Evolutionary conservation across 2,888 invertebrate genomes (phyloP).

Genomic region (Tholera decimalis): DNA sequence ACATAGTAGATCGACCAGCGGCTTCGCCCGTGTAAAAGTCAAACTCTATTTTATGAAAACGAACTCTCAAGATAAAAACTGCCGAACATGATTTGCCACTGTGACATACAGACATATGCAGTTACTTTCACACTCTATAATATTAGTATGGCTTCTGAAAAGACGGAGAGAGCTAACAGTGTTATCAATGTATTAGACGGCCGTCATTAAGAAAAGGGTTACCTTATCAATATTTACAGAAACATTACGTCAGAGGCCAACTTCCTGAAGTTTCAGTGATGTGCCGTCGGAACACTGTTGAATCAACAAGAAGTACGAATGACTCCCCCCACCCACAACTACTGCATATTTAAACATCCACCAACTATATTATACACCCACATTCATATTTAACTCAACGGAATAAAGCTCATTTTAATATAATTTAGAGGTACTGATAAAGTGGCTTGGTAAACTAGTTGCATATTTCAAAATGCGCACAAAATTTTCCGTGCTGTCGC

Average conservation of each 20-base stretch:
- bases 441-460: slow-evolving; percentile 83
- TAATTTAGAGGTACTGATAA: slow-evolving; percentile 64
- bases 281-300: slow-evolving; percentile 73
- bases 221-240: slow-evolving; percentile 33
- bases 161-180: too few species aligned
- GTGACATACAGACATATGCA: too few species aligned
- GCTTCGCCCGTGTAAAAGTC: too few species aligned
- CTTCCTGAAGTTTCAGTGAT: slow-evolving; percentile 39
- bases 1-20: too few species aligned
- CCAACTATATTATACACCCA: slow-evolving; percentile 43
- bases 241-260: slow-evolving; percentile 31
- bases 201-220: neutral
- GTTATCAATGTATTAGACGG: neutral
- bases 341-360: slow-evolving; percentile 77
- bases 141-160: neutral
- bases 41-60: too few species aligned
- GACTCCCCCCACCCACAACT: slow-evolving; percentile 70
- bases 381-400: slow-evolving; percentile 60
- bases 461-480: slow-evolving; percentile 82
- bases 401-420: slow-evolving; percentile 71
- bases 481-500: slow-evolving; percentile 57
- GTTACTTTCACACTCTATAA: too few species aligned
- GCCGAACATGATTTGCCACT: too few species aligned
- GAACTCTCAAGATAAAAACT: too few species aligned
- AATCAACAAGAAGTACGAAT: slow-evolving; percentile 79